Evolutionary conservation across 2,888 invertebrate genomes (phyloP).

Genomic region (Peribatodes rhomboidaria): DNA sequence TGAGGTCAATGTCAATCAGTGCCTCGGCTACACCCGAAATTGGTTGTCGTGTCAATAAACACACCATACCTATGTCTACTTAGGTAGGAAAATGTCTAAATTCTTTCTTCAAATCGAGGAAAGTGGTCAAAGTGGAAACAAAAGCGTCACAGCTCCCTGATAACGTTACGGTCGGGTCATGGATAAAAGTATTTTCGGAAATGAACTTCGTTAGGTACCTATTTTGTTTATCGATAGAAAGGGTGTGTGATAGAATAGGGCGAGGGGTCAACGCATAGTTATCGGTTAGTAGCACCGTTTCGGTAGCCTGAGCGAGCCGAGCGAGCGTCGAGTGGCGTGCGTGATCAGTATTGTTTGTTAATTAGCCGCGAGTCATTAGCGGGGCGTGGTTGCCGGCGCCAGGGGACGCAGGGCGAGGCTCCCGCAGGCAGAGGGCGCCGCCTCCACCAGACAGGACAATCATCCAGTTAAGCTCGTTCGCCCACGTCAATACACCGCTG

Average conservation of each 20-base stretch:
- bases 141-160: background rate
- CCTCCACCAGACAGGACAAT: slow-evolving; percentile 17
- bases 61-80: too few relatives aligned
- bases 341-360: slow-evolving; percentile 20
- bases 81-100: background rate
- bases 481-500: slow-evolving; percentile 16
- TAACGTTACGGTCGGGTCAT: background rate
- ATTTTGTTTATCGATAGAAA: background rate
- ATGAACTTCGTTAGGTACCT: background rate
- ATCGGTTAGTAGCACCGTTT: background rate
- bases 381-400: slow-evolving; percentile 3
- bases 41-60: background rate
- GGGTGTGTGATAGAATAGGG: slow-evolving; percentile 5
- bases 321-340: slow-evolving; percentile 2
- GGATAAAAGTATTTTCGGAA: background rate
- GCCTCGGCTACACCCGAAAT: background rate
- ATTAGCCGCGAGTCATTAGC: slow-evolving; percentile 9
- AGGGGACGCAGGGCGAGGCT: slow-evolving; percentile 5
- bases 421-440: slow-evolving; percentile 8
- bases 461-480: slow-evolving; percentile 27
- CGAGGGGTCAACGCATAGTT: slow-evolving; percentile 6
- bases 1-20: background rate
- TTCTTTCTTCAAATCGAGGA: background rate
- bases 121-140: background rate
- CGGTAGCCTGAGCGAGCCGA: background rate